phyloP scores from a whole-genome alignment of 2,888 invertebrate species.

The Sinhomidia bicolor region DNA sequence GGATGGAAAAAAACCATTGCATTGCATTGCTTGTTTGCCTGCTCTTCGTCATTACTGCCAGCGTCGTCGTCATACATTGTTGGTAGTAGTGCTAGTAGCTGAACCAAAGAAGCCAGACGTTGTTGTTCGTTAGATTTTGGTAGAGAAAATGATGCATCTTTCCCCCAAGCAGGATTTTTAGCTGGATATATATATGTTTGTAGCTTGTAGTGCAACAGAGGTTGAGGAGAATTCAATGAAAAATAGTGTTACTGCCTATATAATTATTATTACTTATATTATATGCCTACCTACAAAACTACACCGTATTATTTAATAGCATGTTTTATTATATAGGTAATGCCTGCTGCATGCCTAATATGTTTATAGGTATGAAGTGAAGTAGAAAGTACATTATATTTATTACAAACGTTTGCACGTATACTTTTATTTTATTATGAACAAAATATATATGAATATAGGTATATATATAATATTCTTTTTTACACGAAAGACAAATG shows the following conservation, averaged over 20 bases:
- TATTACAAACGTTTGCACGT: constrained; percentile 9
- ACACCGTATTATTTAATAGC: too few relatives aligned
- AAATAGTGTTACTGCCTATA: constrained; percentile 51
- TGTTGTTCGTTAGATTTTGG: constrained; percentile 64
- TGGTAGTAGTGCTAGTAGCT: not conserved
- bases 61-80: not conserved
- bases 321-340: too few relatives aligned
- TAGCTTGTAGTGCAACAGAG: too few relatives aligned
- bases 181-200: constrained; percentile 59
- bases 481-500: constrained; percentile 33
- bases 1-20: constrained; percentile 69
- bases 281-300: too few relatives aligned
- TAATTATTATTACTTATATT: constrained; percentile 6
- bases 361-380: not conserved
- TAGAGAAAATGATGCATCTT: constrained; percentile 66
- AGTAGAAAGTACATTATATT: not conserved
- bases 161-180: constrained; percentile 61
- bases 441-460: too few relatives aligned
- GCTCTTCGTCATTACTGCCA: constrained; percentile 58
- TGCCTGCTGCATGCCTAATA: not conserved
- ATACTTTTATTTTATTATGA: constrained; percentile 26
- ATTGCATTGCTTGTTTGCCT: constrained; percentile 29
- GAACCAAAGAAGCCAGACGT: constrained; percentile 63
- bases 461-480: too few relatives aligned
- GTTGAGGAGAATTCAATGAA: constrained; percentile 51